These are phyloP conservation scores for Hemitrygon akajei DNA, from an alignment of 2,797 vertebrate species.

Conservation along the genomic window DNA sequence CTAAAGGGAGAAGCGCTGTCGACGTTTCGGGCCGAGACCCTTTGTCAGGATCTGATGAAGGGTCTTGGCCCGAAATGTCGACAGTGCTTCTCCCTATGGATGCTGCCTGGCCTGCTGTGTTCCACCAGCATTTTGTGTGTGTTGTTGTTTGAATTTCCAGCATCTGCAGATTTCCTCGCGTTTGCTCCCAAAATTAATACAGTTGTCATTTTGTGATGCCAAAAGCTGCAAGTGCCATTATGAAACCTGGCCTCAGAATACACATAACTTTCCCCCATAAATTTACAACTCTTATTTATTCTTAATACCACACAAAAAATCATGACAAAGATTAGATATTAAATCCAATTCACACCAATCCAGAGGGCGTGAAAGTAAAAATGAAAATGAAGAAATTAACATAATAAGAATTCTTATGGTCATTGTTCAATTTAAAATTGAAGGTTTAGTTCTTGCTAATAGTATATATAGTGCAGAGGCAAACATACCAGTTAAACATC, in stretches of 20 bases:
- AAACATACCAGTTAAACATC: neutral
- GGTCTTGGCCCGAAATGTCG: too few species aligned
- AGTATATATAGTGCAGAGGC: neutral
- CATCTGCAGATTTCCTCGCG: too few species aligned
- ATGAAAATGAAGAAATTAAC: constrained; percentile 36
- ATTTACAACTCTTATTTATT: constrained; percentile 21
- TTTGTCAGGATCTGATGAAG: too few species aligned
- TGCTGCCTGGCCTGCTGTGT: too few species aligned
- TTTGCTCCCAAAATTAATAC: neutral
- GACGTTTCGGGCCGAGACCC: too few species aligned
- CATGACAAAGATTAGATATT: neutral
- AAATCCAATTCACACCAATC: constrained; percentile 30
- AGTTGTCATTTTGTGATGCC: neutral
- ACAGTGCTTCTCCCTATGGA: too few species aligned
- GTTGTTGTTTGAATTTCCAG: too few species aligned
- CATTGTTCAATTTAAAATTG: neutral
- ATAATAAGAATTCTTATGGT: neutral
- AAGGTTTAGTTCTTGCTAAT: neutral
- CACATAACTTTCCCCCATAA: neutral
- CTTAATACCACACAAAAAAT: constrained; percentile 16
- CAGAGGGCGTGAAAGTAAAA: constrained; percentile 30
- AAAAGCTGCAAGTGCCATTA: too few species aligned
- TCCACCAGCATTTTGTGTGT: too few species aligned
- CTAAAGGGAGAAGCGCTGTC: too few species aligned
- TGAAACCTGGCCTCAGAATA: constrained; percentile 27